Evolutionary conservation across 2,797 vertebrate genomes (phyloP), one percentile per base, ranked within the genome.

Genomic region (Melanotaenia maccullochi): DNA sequence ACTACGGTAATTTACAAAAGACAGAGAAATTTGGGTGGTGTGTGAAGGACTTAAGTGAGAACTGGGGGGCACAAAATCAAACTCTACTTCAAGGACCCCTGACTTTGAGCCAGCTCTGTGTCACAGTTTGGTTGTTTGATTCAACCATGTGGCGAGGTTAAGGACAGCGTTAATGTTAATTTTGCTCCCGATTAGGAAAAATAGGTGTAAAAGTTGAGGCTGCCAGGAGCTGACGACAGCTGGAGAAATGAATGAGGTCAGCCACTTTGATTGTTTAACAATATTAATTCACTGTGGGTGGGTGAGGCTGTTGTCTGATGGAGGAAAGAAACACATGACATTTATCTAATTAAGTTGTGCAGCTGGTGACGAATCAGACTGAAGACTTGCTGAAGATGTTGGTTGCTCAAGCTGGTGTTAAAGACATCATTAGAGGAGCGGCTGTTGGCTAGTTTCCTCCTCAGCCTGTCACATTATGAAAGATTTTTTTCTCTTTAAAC

Each of bases 201-300:
- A 63, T 44, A 59, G 58, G 54, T 60, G 62, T 49, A 73, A 72
- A 67, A 70, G 58, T 61, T 69, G 70, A 76, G 85, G 82, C 89
- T 22, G 78, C 75, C 42, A 13, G 91, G 87, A 84, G 84, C 75
- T 90, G 90, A 85, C 87, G 88, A 93, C 87, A 87, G 90, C 95
- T 95, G 93, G 83, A 84, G 88, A 88, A 93, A 93, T 94, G 95
- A 96, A 96, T 96, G 95, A 96, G 93, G 87, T 91, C 92, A 87
- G 87, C 90, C 87, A 83, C 89, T 93, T 89, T 85, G 85, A 93
- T 92, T 90, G 85, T 85, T 90, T 86, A 89, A 93, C 92, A 93
- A 89, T 95, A 92, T 92, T 56, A 89, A 94, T 82, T 92, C 90
- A 59, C 93, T 87, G 91, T 90, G 87, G 94, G 93, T 91, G 82